Evolutionary conservation across 1,140 invertebrate genomes (phyloP).

Genomic region (Eulimnadia texana): DNA sequence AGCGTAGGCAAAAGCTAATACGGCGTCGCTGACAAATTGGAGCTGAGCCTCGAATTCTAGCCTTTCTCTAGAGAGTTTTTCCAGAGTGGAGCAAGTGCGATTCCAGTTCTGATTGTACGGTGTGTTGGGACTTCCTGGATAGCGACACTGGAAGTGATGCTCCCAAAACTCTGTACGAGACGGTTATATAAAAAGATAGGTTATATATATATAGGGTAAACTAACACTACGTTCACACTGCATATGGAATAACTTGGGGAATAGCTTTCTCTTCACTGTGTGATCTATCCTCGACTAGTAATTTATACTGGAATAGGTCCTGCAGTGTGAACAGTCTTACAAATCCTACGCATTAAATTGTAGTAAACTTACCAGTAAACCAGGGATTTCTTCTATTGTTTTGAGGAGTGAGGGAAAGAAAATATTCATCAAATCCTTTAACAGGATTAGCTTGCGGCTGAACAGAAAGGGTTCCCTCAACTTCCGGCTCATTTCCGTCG

Average conservation of each 20-base stretch:
- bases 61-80: slow-evolving; percentile 52
- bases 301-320: too few relatives aligned
- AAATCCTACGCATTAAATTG: too few relatives aligned
- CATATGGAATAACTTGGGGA: too few relatives aligned
- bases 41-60: slow-evolving; percentile 76
- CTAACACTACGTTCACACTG: too few relatives aligned
- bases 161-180: slow-evolving; percentile 76
- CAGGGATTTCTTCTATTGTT: slow-evolving; percentile 33
- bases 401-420: slow-evolving; percentile 35
- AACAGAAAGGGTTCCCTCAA: slow-evolving; percentile 39
- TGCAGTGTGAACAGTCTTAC: too few relatives aligned
- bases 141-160: slow-evolving; percentile 69
- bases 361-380: slow-evolving; percentile 51
- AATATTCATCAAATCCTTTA: slow-evolving; percentile 38
- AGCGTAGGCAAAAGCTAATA: slow-evolving; percentile 78
- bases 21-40: slow-evolving; percentile 84
- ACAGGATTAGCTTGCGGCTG: slow-evolving; percentile 34
- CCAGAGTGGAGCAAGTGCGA: slow-evolving; percentile 47
- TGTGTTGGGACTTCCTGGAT: slow-evolving; percentile 56
- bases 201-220: neutral
- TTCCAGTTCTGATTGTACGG: slow-evolving; percentile 58
- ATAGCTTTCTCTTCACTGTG: too few relatives aligned
- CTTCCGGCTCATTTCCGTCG: slow-evolving; percentile 18
- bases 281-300: too few relatives aligned
- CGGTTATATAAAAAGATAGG: slow-evolving; percentile 7